Evolutionary conservation across 1,140 invertebrate genomes (phyloP).

Genomic region (Aphaenogaster rudis): DNA sequence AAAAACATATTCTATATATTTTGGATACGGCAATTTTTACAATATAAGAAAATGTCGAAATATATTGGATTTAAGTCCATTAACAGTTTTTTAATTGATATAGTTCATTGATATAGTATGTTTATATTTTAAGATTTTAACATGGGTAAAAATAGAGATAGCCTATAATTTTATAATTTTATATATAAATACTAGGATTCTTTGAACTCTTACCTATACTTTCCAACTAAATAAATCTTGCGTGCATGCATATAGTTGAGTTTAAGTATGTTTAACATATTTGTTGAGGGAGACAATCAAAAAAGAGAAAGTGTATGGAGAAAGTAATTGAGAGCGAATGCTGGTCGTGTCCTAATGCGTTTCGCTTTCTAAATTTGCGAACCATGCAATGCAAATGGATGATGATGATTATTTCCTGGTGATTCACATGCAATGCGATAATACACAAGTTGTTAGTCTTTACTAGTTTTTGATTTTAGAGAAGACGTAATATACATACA

Average conservation of each 20-base stretch:
- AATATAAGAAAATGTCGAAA: not conserved
- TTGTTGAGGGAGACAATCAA: not conserved
- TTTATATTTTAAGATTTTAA: conserved; percentile 1
- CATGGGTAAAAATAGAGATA: not conserved
- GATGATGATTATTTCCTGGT: not conserved
- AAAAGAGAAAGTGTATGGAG: conserved; percentile 29
- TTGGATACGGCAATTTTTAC: not conserved
- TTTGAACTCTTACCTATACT: not conserved
- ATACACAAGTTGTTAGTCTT: too few species aligned
- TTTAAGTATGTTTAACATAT: not conserved
- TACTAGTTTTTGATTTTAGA: too few species aligned
- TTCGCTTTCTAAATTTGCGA: conserved; percentile 50
- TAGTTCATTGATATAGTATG: not conserved
- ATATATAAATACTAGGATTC: not conserved
- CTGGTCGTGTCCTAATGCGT: not conserved
- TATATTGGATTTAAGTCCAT: not conserved
- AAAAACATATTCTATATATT: not conserved
- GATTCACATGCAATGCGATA: too few species aligned
- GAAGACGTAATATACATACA: too few species aligned
- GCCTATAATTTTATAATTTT: not conserved
- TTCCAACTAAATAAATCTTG: not conserved
- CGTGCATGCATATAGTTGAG: not conserved
- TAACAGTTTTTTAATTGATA: not conserved
- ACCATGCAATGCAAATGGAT: not conserved
- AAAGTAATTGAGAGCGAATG: conserved; percentile 37